Evolutionary conservation across 1,140 invertebrate genomes (phyloP).

Genomic region (Berghia stephanieae): DNA sequence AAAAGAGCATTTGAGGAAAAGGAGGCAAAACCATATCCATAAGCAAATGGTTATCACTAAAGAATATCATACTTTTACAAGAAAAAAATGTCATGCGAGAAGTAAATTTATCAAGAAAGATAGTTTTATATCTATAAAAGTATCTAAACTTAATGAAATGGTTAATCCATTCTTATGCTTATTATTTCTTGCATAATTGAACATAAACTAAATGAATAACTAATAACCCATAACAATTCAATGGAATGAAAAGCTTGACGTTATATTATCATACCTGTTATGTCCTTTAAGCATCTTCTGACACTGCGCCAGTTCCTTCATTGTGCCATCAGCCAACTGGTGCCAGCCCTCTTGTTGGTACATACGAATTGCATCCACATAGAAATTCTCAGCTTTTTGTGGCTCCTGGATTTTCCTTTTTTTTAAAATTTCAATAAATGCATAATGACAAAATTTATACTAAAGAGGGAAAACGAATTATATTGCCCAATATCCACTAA

Average conservation of each 20-base stretch:
- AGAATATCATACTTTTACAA: too few relatives aligned
- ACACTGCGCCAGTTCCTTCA: constrained; percentile 85
- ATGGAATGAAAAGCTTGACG: background rate
- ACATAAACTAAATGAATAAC: background rate
- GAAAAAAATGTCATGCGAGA: too few relatives aligned
- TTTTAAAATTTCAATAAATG: too few relatives aligned
- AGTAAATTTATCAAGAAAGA: too few relatives aligned
- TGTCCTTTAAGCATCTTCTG: constrained; percentile 82
- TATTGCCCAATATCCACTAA: background rate
- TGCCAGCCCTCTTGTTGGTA: constrained; percentile 89
- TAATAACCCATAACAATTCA: background rate
- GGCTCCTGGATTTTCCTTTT: constrained; percentile 82
- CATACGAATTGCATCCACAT: constrained; percentile 85
- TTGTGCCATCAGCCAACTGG: constrained; percentile 81
- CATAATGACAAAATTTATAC: background rate
- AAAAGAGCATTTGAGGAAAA: too few relatives aligned
- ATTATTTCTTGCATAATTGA: background rate
- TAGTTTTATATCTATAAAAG: background rate
- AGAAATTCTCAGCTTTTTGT: constrained; percentile 87
- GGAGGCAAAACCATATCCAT: too few relatives aligned
- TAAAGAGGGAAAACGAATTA: background rate
- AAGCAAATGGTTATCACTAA: too few relatives aligned
- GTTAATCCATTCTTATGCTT: background rate
- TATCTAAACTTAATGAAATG: background rate
- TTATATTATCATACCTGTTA: constrained; percentile 67